Base-by-base conservation (phyloP, 2,797 vertebrate species). In the Coreius guichenoti region DNA sequence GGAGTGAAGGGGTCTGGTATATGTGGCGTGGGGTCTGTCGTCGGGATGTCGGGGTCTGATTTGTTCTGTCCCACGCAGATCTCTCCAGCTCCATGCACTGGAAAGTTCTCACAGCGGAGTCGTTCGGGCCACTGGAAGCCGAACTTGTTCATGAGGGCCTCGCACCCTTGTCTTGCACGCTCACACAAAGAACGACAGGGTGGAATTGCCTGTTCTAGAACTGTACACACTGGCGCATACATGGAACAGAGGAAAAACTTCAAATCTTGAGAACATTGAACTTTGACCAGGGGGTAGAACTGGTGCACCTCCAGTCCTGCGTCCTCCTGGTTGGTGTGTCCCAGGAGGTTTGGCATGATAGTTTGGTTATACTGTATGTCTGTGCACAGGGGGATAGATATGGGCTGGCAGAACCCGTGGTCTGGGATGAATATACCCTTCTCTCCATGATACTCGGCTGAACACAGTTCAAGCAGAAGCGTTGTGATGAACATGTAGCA, bases 171-270 rank as follows among this genome's bases (percentile, higher is more conserved):
- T 1, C 96, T 93, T 0, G 96, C 97, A 4, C 96, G 93, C 70
- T 97, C 96, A n/a, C 97, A 97, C 68, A 97, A 91, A 0, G 96
- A 95, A 13, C 96, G 92, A 90, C 97, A 97, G 9, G 97, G 97
- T 0, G 97, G 97, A 72, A 97, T 96, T 75, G 97, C 95, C 89
- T 94, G 96, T 87, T 98, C 97, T 81, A 99, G 94, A 74, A 98
- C 97, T 0, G 98, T 99, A 93, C 98, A 99, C 17, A 98, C 97
- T 0, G 98, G 98, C 0, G 96, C 97, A 1, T 98, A 98, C 97
- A 98, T 96, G 87, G 97, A 97, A 87, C 98, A 99, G 58, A 99
- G 92, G 91, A 99, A 99, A 92, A 98, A 97, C 92, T 95, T 95
- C 16, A 97, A 93, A 87, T 97, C 96, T 0, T 91, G 82, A 0